Base-by-base conservation (phyloP, 2,888 invertebrate species). In the Noctua pronuba region DNA sequence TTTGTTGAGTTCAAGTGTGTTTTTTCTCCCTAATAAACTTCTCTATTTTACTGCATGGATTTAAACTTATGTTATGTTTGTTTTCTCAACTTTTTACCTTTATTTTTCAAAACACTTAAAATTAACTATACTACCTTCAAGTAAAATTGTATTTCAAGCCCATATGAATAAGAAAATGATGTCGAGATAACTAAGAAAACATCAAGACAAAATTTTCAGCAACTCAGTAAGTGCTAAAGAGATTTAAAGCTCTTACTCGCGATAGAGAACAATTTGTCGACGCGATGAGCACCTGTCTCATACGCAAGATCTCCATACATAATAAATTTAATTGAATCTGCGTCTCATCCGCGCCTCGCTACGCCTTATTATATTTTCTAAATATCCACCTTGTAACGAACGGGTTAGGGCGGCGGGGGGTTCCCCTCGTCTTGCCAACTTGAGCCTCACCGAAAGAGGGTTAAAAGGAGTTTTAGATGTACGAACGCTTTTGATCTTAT, bases 401-500 rank as follows among this genome's bases (percentile, higher is more conserved):
- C 93, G 95, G 94, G 95, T 94, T 95, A 94, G 88, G 88, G 89
- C 84, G 82, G 75, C 49, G 73, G 79, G 83, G 84, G 93, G 93
- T 92, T 93, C 93, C 96, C 96, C 96, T 95, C 97, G 94, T 97
- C 97, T 97, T 97, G 96, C 94, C 92, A 93, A 94, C 94, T 95
- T 92, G 92, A 93, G 93, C 91, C 91, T 91, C 88, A 91, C 88
- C 93, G 94, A 95, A 96, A 96, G 96, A 96, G 97, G 97, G 97
- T 96, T 97, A 96, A 96, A 96, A 96, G 97, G 97, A 97, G 96
- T 96, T 97, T 96, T 95, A 95, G 97, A 96, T 95, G 97, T 97
- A 96, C 94, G 97, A 97, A 97, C 97, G 97, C 97, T 97, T 97
- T 97, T 97, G 97, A 97, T 97, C 97, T 97, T 97, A 97, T 97